Conservation (phyloP, 2,888 invertebrate genomes). For the Yponomeuta cagnagella region DNA sequence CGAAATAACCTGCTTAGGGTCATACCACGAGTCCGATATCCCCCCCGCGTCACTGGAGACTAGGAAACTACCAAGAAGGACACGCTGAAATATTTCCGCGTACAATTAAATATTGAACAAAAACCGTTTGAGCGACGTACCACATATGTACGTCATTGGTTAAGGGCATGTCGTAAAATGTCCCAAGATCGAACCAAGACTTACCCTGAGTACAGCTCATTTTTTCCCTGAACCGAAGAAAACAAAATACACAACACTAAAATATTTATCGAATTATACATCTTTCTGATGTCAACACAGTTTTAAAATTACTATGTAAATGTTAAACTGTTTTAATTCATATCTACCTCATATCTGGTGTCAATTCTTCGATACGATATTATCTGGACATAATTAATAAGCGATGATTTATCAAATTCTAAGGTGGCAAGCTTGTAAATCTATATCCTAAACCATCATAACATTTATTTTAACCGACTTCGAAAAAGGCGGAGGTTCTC, state of each 20-base stretch:
- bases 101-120: too few relatives aligned
- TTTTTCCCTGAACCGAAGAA: slow-evolving; percentile 10
- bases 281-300: background rate
- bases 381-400: background rate
- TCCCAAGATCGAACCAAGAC: background rate
- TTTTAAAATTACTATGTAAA: background rate
- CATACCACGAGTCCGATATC: too few relatives aligned
- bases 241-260: background rate
- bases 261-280: background rate
- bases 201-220: slow-evolving; percentile 18
- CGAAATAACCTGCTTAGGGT: too few relatives aligned
- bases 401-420: background rate
- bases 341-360: background rate
- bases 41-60: too few relatives aligned
- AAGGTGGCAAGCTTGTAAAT: background rate
- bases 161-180: too few relatives aligned
- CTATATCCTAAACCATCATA: background rate
- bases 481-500: too few relatives aligned
- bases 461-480: too few relatives aligned
- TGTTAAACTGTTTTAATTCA: background rate
- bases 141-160: too few relatives aligned
- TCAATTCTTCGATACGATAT: background rate
- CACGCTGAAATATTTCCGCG: too few relatives aligned
- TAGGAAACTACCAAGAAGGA: too few relatives aligned
- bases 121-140: too few relatives aligned